Conservation (phyloP, 2,113 vertebrate genomes). For the Lichenostomus cassidix region DNA sequence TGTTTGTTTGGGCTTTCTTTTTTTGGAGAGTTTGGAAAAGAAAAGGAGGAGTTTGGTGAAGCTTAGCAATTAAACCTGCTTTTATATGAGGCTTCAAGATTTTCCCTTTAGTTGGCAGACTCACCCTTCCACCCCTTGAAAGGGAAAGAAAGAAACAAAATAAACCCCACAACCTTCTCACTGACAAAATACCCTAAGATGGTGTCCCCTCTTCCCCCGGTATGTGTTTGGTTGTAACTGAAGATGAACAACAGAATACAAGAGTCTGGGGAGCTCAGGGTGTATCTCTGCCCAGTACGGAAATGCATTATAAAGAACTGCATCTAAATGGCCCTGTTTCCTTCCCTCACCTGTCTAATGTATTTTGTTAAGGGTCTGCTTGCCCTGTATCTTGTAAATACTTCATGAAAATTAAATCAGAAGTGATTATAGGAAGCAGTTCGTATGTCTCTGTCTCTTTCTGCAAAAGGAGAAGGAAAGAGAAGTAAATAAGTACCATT, state of each 20-base stretch:
- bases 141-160: not conserved
- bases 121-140: not conserved
- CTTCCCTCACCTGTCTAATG: slow-evolving; percentile 18
- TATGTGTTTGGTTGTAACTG: not conserved
- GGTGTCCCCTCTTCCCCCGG: not conserved
- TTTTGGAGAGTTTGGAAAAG: not conserved
- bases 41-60: not conserved
- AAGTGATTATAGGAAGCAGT: not conserved
- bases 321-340: not conserved
- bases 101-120: not conserved
- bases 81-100: not conserved
- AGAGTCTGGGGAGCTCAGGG: not conserved
- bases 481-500: not conserved
- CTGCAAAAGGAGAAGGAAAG: not conserved
- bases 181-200: not conserved
- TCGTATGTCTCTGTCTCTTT: not conserved
- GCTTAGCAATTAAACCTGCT: not conserved
- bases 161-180: not conserved
- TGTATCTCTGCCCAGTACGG: not conserved
- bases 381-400: not conserved
- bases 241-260: not conserved
- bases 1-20: not conserved
- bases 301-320: not conserved
- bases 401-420: slow-evolving; percentile 26
- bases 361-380: not conserved